Evolutionary conservation across 2,888 invertebrate species (phyloP).

Genomic region (Drosophila subsilvestris): DNA sequence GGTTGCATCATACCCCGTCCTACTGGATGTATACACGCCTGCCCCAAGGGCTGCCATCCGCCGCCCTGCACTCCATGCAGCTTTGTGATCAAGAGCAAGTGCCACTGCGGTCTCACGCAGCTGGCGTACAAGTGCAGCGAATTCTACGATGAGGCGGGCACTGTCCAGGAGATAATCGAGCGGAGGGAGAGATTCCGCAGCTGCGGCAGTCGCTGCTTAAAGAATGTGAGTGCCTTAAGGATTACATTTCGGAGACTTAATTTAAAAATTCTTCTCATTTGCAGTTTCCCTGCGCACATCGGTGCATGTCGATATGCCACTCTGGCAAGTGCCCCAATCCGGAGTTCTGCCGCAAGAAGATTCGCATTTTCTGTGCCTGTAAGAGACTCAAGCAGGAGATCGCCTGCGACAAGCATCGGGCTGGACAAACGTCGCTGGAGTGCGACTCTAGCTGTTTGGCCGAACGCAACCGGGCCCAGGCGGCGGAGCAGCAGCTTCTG

Average conservation of each 20-base stretch:
- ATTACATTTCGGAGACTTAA: not conserved
- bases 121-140: conserved; percentile 90
- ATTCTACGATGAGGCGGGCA: conserved; percentile 85
- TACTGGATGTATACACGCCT: conserved; percentile 90
- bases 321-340: conserved; percentile 88
- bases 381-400: conserved; percentile 90
- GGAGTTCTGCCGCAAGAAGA: conserved; percentile 90
- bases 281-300: conserved; percentile 93
- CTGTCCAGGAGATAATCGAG: conserved; percentile 82
- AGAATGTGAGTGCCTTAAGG: conserved; percentile 86
- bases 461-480: conserved; percentile 86
- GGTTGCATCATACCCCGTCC: conserved; percentile 88
- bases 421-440: conserved; percentile 82
- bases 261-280: conserved; percentile 16
- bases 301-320: conserved; percentile 90
- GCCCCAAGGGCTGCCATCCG: conserved; percentile 89
- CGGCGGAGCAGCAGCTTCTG: conserved; percentile 85
- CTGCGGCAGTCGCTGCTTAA: conserved; percentile 94
- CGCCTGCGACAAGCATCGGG: conserved; percentile 87
- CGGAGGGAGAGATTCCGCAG: conserved; percentile 78
- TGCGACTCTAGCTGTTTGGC: conserved; percentile 88
- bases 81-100: conserved; percentile 88
- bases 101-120: conserved; percentile 92
- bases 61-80: conserved; percentile 91
- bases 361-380: conserved; percentile 91